Evolutionary conservation across 2,113 vertebrate species (phyloP), one percentile per base, ranked within the genome.

Genomic region (Trematocara nigrifrons): DNA sequence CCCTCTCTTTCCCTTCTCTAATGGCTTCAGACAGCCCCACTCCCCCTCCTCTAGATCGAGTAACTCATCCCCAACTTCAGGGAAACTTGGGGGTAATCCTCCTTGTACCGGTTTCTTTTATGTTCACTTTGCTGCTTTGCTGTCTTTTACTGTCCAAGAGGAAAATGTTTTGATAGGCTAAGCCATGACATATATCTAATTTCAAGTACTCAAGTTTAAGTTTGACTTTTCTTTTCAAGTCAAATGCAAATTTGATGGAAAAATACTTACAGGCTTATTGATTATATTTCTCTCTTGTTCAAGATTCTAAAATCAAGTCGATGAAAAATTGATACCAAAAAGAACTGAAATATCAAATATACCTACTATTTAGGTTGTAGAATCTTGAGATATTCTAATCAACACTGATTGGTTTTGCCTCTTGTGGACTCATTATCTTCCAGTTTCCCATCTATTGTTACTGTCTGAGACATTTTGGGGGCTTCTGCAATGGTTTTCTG

Each of bases 11-110:
- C 87, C 92, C 64, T 51, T 86, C 77, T 78, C 85, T 95, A 93
- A 92, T 3, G 88, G 92, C 91, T 89, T 91, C 74, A 92, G 91
- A 91, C 86, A 56, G 16, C 40, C 81, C 82, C 90, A 79, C 82
- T 80, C 85, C 40, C 66, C 66, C 18, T 53, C 89, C 87, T 84
- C 91, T 93, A 96, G 93, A 92, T 77, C 83, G 61, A 87, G 83
- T 90, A 91, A 86, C 89, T 86, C 89, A 2, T 91, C 93, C 82
- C 89, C 90, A 6, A 85, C 86, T 42, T 66, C 83, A 2, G 82
- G 91, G 81, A 94, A 57, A 83, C 82, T 81, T 35, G 89, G 95
- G 95, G 96, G 96, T 95, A 96, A 95, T 80, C 86, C 33, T 87
- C 84, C 80, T 69, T 40, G 42, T n/a, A n/a, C 76, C 59, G 52